Conservation (phyloP, 2,888 invertebrate genomes). For the Pristionchus mayeri region DNA sequence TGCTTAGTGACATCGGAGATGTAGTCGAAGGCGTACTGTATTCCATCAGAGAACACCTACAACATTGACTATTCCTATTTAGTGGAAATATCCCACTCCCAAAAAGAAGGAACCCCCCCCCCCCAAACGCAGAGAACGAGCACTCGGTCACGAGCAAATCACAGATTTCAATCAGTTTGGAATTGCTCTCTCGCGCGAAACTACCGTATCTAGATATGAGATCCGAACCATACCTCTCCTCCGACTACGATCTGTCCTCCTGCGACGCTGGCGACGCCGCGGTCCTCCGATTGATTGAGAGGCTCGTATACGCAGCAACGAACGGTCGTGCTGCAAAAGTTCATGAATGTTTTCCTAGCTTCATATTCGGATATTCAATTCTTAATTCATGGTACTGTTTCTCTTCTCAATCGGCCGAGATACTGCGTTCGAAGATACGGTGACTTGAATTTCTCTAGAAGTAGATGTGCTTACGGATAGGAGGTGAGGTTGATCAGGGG, state of each 20-base stretch:
- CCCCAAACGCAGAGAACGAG: no score
- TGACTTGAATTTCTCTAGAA: no score
- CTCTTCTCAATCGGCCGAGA: no score
- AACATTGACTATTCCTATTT: background rate
- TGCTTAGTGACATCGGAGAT: conserved; percentile 69
- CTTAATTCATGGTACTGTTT: no score
- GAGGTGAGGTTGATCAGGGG: conserved; percentile 50
- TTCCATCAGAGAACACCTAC: conserved; percentile 54
- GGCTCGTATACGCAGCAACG: conserved; percentile 69
- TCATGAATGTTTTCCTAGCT: background rate
- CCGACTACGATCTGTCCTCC: conserved; percentile 70
- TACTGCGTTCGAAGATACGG: no score
- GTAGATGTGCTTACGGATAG: conserved; percentile 46
- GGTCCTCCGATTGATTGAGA: conserved; percentile 66
- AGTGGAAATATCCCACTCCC: no score
- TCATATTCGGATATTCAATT: no score
- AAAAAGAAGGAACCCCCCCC: no score
- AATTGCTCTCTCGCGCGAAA: no score
- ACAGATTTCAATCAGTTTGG: no score
- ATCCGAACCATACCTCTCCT: conserved; percentile 58
- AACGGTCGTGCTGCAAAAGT: conserved; percentile 60
- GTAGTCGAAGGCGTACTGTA: conserved; percentile 74
- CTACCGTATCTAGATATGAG: no score
- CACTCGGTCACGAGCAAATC: no score
- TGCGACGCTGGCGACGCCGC: conserved; percentile 71